phyloP scores from a whole-genome alignment of 2,113 vertebrate species.

The Taurulus bubalis region DNA sequence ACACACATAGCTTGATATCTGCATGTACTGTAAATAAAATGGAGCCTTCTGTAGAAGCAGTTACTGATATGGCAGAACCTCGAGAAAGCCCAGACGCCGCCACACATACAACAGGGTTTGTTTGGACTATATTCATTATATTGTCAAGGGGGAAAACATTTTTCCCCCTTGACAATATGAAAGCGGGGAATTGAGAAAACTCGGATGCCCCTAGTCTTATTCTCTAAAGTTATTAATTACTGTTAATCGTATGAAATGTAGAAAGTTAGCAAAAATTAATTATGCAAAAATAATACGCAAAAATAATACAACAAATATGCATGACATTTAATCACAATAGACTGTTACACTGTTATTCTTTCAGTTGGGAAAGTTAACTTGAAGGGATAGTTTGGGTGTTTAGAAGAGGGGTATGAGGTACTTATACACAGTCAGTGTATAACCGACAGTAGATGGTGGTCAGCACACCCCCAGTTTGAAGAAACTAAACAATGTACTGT shows the following conservation, averaged over 20 bases:
- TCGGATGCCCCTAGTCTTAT: neutral
- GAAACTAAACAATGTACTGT: neutral
- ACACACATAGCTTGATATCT: neutral
- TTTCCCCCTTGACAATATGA: too few species aligned
- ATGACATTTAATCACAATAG: constrained; percentile 23
- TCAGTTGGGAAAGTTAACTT: neutral
- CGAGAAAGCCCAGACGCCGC: neutral
- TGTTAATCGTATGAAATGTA: neutral
- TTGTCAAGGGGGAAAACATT: neutral
- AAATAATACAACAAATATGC: neutral
- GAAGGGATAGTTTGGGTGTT: neutral
- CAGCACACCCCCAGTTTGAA: neutral
- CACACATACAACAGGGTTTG: neutral
- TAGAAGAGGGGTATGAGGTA: neutral
- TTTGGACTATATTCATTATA: neutral
- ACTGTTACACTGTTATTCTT: neutral
- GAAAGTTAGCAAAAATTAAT: too few species aligned
- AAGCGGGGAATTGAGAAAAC: neutral
- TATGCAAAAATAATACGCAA: too few species aligned
- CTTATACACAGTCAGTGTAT: neutral
- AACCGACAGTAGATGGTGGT: neutral
- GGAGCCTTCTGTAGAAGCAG: neutral
- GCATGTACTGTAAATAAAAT: neutral
- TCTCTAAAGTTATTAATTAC: neutral
- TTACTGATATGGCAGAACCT: neutral